Evolutionary conservation across 2,113 vertebrate genomes (phyloP), one percentile per base, ranked within the genome.

Genomic region (Shinisaurus crocodilurus): DNA sequence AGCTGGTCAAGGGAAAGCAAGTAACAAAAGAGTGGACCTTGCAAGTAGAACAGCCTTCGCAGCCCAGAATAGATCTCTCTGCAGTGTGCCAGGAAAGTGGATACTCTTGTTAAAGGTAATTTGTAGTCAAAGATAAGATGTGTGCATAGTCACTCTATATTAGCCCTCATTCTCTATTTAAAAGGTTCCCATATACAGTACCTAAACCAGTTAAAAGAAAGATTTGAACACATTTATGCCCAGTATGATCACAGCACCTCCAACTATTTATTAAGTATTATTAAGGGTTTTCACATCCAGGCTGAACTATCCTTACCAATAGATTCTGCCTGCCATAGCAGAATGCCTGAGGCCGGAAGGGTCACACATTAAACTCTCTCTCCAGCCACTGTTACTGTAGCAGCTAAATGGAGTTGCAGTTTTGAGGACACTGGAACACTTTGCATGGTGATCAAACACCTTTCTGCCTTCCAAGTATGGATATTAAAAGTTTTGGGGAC

Each of bases 401-500:
- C 50, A 89, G 32, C 29, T 65, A 50, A 77, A 40, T 32, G 27
- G 27, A 69, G 63, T 6, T 67, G 7, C 23, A 20, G 20, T 40
- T 50, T 85, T 40, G 40, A 85, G n/a, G 43, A 70, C 48, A 25
- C 15, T 77, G 60, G 29, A 77, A 86, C 54, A 27, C 29, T 50
- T 69, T 90, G n/a, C 34, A 79, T 70, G n/a, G 43, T 85, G 20
- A 79, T 23, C 27, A 85, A 69, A 43, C n/a, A 29, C 45, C 25
- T 54, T 82, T 72, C n/a, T 34, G 40, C 16, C 43, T 80, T 80
- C 34, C 40, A 43, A 48, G 2, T 63, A 65, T 12, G 29, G 32
- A 15, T 48, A 25, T 2, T 60, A 48, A 84, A n/a, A 76, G 9
- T 16, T 94, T 90, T 85, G 88, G 89, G 69, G 81, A 94, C 74